Percentiles rank a stretch among this genome's conserved stretches.
These are phyloP conservation scores for Xanthorhoe designata DNA, from an alignment of 2,888 invertebrate genomes.

Conservation along the genomic window DNA sequence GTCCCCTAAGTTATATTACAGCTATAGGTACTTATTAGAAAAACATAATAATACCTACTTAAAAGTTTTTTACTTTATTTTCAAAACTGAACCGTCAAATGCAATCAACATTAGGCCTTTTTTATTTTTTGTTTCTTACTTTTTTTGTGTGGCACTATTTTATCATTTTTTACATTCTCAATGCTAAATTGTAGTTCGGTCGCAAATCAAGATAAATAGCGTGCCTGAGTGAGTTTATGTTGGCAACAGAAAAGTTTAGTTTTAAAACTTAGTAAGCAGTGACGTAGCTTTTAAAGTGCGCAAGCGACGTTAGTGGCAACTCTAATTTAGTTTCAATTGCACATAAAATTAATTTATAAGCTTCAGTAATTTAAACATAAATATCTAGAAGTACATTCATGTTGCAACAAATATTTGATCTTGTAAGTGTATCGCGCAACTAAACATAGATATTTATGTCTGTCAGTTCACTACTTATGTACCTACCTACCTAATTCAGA, in stretches of 20 bases:
- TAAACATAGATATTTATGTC: too few species aligned
- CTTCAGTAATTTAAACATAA: constrained; percentile 51
- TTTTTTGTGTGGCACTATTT: not conserved
- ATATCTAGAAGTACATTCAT: constrained; percentile 32
- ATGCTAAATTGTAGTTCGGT: constrained; percentile 3
- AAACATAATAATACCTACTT: too few species aligned
- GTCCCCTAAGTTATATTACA: too few species aligned
- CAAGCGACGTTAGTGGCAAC: constrained; percentile 47
- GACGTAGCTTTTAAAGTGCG: constrained; percentile 46
- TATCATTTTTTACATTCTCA: not conserved
- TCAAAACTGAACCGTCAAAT: too few species aligned
- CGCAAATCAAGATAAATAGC: constrained; percentile 26
- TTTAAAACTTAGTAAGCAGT: constrained; percentile 41
- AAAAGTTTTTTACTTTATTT: too few species aligned
- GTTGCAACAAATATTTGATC: constrained; percentile 48
- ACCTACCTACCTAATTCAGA: too few species aligned
- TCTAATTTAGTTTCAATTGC: constrained; percentile 78
- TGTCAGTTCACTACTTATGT: too few species aligned
- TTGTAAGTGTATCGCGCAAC: too few species aligned
- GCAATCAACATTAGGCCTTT: not conserved
- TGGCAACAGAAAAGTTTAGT: constrained; percentile 34
- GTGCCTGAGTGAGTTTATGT: constrained; percentile 33
- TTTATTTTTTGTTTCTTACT: not conserved
- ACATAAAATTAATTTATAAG: constrained; percentile 79
- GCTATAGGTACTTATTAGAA: too few species aligned